Evolutionary conservation across 1,140 invertebrate species (phyloP).

Genomic region (Parapsyche elsis): DNA sequence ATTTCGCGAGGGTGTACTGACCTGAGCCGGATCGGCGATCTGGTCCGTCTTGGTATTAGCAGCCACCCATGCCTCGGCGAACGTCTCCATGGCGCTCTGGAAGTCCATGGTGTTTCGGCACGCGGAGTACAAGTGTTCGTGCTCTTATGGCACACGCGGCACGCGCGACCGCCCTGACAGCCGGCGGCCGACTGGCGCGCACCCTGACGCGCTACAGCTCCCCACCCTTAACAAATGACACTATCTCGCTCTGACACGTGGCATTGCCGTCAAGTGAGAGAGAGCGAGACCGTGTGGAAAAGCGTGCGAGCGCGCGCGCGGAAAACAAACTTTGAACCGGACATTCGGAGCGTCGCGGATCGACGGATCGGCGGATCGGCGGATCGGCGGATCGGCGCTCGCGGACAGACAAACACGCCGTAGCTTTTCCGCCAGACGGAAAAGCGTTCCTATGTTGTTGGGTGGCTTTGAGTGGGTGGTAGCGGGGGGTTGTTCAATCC

Average conservation of each 20-base stretch:
- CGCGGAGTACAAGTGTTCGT: not conserved
- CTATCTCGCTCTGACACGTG: constrained; percentile 28
- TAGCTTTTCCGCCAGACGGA: no score
- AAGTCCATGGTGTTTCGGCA: constrained; percentile 81
- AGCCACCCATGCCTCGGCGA: constrained; percentile 95
- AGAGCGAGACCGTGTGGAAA: constrained; percentile 34
- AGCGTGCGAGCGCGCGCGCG: constrained; percentile 7
- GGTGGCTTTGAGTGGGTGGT: no score
- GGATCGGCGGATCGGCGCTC: not conserved
- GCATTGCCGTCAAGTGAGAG: not conserved
- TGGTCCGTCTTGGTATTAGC: constrained; percentile 82
- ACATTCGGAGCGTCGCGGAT: not conserved
- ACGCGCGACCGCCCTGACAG: constrained; percentile 46
- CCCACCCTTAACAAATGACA: constrained; percentile 34
- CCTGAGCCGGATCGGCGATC: constrained; percentile 71
- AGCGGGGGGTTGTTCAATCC: no score
- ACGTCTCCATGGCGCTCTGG: constrained; percentile 97
- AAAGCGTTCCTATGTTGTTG: no score
- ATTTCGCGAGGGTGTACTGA: constrained; percentile 59
- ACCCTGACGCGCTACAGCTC: constrained; percentile 37
- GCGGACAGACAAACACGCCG: not conserved
- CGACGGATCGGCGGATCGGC: not conserved
- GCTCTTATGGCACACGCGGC: not conserved
- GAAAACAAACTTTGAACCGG: constrained; percentile 20
- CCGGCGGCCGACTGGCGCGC: constrained; percentile 52